Base-by-base conservation (phyloP, 2,888 invertebrate genomes). In the Scrobipalpa atriplicella region DNA sequence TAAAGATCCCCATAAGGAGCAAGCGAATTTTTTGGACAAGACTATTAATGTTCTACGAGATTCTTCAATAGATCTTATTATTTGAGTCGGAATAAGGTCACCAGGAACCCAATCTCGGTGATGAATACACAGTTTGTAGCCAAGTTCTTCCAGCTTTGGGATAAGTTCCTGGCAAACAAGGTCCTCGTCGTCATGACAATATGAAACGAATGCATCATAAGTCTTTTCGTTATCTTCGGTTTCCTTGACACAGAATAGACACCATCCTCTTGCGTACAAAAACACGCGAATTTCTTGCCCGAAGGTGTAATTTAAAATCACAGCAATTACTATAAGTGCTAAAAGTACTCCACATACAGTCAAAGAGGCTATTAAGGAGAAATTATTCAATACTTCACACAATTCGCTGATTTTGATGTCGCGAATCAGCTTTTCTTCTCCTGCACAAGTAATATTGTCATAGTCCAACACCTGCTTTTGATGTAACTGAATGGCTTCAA, bases 51-150 rank as follows among this genome's bases (percentile, higher is more conserved):
- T 64, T 52, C 16, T 51, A 6, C 52, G 47, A 36, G 64, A 64
- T 13, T 8, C 13, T 18, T 64, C 64, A 18, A 64, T 52, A n/a
- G 64, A 64, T 16, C 52, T 51, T 1, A 18, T 13, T 7, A 64
- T 64, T 38, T 64, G 64, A 8, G 36, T 64, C 3, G 38, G 21
- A 13, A 64, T 64, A 1, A 36, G 36, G 9, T 64, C 64, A n/a
- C 64, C 64, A 36, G 43, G 43, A 21, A 16, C 13, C 64, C 64
- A 64, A 29, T 64, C 64, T 1, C 64, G 51, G 13, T 29, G 47
- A 64, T 64, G 64, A n/a, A 64, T 21, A 38, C 64, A 64, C 13
- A 52, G 5, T n/a, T 52, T 51, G 18, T 52, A 38, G n/a, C 47
- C 47, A 21, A 52, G 16, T 18, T 64, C 19, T 38, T 64, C 64